Evolutionary conservation across 1,140 invertebrate species (phyloP).

Genomic region (Cephus cinctus): DNA sequence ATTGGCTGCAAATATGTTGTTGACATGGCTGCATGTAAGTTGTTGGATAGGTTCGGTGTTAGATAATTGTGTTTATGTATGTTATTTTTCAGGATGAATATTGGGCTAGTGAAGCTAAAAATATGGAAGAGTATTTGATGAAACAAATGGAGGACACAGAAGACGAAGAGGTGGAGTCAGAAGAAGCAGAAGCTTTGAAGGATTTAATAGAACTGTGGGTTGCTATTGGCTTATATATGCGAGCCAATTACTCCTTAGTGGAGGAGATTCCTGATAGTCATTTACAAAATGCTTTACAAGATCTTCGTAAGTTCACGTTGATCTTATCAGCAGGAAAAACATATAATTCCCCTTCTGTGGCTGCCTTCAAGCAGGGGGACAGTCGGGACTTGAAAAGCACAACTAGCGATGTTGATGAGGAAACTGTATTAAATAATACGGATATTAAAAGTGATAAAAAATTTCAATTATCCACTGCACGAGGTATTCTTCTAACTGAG

Average conservation of each 20-base stretch:
- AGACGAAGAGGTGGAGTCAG: conserved; percentile 12
- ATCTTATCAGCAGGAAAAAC: conserved; percentile 8
- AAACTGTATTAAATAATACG: not conserved
- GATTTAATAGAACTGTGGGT: conserved; percentile 47
- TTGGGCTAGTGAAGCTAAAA: conserved; percentile 21
- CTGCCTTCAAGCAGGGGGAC: too few species aligned
- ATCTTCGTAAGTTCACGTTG: conserved; percentile 20
- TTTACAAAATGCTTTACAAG: conserved; percentile 35
- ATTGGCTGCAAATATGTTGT: conserved; percentile 56
- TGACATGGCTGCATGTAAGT: conserved; percentile 63
- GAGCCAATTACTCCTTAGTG: conserved; percentile 31
- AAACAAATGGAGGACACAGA: conserved; percentile 17
- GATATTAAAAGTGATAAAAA: conserved; percentile 18
- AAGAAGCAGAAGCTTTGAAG: conserved; percentile 27
- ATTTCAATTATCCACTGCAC: conserved; percentile 27
- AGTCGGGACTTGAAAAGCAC: conserved; percentile 7
- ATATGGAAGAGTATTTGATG: conserved; percentile 23
- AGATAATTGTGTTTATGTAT: not conserved
- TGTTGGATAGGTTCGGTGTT: too few species aligned
- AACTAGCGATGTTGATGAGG: conserved; percentile 4
- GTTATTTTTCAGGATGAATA: conserved; percentile 12
- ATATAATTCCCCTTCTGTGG: too few species aligned
- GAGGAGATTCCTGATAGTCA: conserved; percentile 36
- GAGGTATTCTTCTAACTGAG: conserved; percentile 30
- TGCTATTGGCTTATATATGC: conserved; percentile 39